Percentiles rank a stretch among this genome's conserved stretches.
These are phyloP conservation scores for Diabrotica virgifera DNA, from an alignment of 1,140 invertebrate species.

Conservation along the genomic window DNA sequence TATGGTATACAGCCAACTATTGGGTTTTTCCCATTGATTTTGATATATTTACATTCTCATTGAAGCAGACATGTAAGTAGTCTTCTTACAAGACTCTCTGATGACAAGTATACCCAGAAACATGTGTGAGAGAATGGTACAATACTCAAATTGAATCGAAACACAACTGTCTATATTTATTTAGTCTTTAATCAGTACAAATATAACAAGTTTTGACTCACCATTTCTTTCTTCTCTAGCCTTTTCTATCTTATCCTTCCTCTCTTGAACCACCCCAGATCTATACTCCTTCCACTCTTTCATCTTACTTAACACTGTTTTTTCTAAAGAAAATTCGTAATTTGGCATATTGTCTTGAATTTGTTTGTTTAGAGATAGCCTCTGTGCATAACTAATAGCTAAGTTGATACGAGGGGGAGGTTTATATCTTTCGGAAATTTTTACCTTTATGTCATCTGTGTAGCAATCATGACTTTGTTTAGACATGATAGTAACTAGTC, in stretches of 20 bases:
- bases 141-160: no score
- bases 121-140: no score
- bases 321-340: slow-evolving; percentile 73
- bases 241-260: slow-evolving; percentile 54
- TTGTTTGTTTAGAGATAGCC: slow-evolving; percentile 55
- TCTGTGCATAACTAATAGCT: slow-evolving; percentile 63
- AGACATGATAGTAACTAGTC: slow-evolving; percentile 9
- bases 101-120: no score
- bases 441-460: slow-evolving; percentile 80
- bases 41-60: no score
- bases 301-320: slow-evolving; percentile 65
- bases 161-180: no score
- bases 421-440: slow-evolving; percentile 82
- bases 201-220: no score
- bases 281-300: slow-evolving; percentile 64
- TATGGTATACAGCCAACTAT: no score
- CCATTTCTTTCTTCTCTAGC: slow-evolving; percentile 29
- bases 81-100: no score
- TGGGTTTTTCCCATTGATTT: no score
- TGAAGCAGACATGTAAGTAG: no score
- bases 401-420: slow-evolving; percentile 69
- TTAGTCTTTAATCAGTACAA: no score
- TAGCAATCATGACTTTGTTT: slow-evolving; percentile 44
- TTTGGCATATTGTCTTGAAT: slow-evolving; percentile 51
- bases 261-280: slow-evolving; percentile 56